Conservation (phyloP, 2,113 vertebrate species). For the Toxostoma redivivum region DNA sequence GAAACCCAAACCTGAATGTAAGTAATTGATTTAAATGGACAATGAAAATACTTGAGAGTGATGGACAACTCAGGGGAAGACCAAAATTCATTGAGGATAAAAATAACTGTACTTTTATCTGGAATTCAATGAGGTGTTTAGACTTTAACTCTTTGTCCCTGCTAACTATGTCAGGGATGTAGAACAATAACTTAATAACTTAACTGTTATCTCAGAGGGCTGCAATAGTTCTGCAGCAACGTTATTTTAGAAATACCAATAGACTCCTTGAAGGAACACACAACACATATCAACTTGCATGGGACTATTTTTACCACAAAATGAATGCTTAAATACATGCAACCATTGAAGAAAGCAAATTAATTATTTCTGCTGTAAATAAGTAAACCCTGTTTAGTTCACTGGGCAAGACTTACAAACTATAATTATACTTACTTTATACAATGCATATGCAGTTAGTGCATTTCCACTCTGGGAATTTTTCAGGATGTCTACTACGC, state of each 20-base stretch:
- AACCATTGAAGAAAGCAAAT: neutral
- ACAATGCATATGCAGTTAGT: constrained; percentile 92
- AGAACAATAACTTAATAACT: neutral
- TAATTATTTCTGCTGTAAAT: neutral
- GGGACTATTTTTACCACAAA: neutral
- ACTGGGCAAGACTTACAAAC: neutral
- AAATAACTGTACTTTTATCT: neutral
- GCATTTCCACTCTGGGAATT: constrained; percentile 89
- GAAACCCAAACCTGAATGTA: neutral
- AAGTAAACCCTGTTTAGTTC: neutral
- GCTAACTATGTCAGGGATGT: neutral
- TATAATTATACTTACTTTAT: constrained; percentile 83
- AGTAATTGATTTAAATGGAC: neutral
- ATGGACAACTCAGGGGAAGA: neutral
- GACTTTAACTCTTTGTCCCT: neutral
- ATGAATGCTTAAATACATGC: neutral
- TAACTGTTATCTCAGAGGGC: neutral
- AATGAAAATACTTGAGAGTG: neutral
- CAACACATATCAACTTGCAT: neutral
- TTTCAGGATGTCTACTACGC: constrained; percentile 81
- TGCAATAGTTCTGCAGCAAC: neutral
- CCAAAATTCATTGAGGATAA: neutral
- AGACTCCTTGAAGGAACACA: neutral
- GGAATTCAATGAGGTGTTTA: neutral
- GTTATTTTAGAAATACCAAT: neutral